Evolutionary conservation across 2,888 invertebrate species (phyloP), one percentile per base, ranked within the genome.

Genomic region (Trypoxylon attenuatum): DNA sequence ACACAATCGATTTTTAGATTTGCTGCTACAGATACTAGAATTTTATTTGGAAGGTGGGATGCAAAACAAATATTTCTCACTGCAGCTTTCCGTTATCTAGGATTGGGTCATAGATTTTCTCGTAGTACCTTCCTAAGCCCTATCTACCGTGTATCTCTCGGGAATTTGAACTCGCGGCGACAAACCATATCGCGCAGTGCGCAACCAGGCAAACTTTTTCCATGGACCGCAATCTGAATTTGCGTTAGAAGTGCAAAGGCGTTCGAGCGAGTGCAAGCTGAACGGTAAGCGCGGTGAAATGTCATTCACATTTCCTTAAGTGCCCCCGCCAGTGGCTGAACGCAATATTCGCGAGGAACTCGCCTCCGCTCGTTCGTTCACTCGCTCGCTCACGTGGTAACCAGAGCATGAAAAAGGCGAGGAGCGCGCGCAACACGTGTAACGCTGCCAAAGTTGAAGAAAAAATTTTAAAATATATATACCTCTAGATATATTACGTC

Each of bases 391-490:
- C 61, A 64, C 58, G 57, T 51, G 66, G 76, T 76, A 82, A 82
- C 69, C 80, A 74, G 82, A 81, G 82, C 82, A 77, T 82, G 82
- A 80, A 82, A 79, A 80, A 78, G 70, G 63, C 79, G 71, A 75
- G 71, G 71, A 76, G 69, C 69, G n/a, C 33, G 54, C 58, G 69
- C 69, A 64, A 71, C 72, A 73, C 70, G 69, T 72, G 68, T 63
- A 70, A 33, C 33, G 5, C 33, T 13, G 3, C 33, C 33, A 6
- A 13, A 33, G 8, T n/a, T n/a, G 27, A 16, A 55, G 41, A 65
- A 50, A 50, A 42, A 43, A 43, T 38, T 63, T 29, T 15, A 42
- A 65, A 54, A 43, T 16, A 59, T 27, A 50, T 19, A 61, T 27
- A 45, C 54, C 50, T 42, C 47, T 39, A 19, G 41, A 41, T 47